Percentiles rank a stretch among this genome's conserved stretches.
Conservation (phyloP, 2,797 vertebrate species). For the Botia kubotai region DNA sequence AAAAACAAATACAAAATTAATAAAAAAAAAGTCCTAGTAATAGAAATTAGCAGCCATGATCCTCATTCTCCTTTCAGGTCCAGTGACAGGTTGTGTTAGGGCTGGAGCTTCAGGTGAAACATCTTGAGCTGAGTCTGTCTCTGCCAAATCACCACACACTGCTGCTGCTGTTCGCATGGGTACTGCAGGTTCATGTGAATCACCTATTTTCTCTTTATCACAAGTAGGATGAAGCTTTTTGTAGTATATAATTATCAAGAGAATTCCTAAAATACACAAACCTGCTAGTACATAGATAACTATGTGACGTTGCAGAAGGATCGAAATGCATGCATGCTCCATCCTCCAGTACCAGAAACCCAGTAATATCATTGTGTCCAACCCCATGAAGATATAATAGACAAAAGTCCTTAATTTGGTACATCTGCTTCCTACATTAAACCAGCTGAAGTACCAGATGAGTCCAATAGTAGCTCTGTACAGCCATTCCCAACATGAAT, state of each 20-base stretch:
- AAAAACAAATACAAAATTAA: too few relatives aligned
- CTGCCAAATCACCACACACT: fast-evolving
- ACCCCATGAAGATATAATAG: conserved; percentile 79
- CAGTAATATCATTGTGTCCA: conserved; percentile 77
- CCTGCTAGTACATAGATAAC: not conserved
- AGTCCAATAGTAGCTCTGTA: conserved; percentile 81
- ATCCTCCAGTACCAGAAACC: conserved; percentile 72
- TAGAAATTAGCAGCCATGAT: conserved; percentile 73
- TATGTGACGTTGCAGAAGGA: not conserved
- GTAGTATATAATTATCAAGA: conserved; percentile 79
- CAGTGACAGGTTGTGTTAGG: not conserved
- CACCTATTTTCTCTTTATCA: not conserved
- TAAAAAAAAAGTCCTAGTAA: not conserved
- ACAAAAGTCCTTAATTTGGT: conserved; percentile 71
- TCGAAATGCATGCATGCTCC: not conserved
- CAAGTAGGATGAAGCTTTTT: conserved; percentile 77
- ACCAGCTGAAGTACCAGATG: conserved; percentile 93
- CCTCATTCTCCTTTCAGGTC: conserved; percentile 71
- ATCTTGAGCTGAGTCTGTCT: not conserved
- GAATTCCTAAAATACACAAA: conserved; percentile 75
- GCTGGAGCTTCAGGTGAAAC: not conserved
- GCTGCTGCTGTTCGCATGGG: fast-evolving
- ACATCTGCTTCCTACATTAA: conserved; percentile 75
- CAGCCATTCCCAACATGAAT: conserved; percentile 73
- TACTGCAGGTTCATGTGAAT: too few relatives aligned